Evolutionary conservation across 2,888 invertebrate species (phyloP).

Genomic region (Zygogramma bicolorata): DNA sequence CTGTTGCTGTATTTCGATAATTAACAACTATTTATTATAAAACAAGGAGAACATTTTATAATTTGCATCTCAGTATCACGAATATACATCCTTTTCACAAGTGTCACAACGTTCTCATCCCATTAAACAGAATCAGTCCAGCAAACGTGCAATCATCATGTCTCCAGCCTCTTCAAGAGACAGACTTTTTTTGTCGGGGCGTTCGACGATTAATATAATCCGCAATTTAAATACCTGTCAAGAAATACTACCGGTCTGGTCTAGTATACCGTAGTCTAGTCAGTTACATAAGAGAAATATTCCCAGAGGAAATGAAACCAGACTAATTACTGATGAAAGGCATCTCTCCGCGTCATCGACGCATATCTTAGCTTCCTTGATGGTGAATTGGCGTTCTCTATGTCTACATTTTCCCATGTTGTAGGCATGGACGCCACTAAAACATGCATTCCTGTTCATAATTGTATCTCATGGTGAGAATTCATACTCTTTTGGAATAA

Average conservation of each 20-base stretch:
- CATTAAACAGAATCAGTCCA: background rate
- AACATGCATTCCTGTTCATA: background rate
- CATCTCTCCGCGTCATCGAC: background rate
- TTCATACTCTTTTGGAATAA: too few species aligned
- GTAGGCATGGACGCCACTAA: background rate
- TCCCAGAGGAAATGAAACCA: constrained; percentile 12
- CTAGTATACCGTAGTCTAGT: background rate
- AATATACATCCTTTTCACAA: background rate
- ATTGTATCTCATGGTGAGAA: too few species aligned
- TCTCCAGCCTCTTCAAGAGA: background rate
- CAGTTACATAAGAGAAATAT: background rate
- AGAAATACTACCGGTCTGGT: background rate
- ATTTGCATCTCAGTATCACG: too few species aligned
- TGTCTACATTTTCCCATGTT: background rate
- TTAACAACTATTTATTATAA: too few species aligned
- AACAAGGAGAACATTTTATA: too few species aligned
- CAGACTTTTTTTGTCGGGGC: background rate
- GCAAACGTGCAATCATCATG: background rate
- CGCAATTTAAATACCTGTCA: background rate
- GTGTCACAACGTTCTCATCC: background rate
- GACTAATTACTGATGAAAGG: background rate
- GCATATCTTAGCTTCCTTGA: background rate
- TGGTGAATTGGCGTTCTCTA: background rate
- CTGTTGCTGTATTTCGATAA: too few species aligned
- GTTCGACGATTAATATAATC: background rate